These are phyloP conservation scores for Halisarca cf. caerulea DNA, from an alignment of 37 sponge, comb jelly and placozoan species.

Conservation along the genomic window DNA sequence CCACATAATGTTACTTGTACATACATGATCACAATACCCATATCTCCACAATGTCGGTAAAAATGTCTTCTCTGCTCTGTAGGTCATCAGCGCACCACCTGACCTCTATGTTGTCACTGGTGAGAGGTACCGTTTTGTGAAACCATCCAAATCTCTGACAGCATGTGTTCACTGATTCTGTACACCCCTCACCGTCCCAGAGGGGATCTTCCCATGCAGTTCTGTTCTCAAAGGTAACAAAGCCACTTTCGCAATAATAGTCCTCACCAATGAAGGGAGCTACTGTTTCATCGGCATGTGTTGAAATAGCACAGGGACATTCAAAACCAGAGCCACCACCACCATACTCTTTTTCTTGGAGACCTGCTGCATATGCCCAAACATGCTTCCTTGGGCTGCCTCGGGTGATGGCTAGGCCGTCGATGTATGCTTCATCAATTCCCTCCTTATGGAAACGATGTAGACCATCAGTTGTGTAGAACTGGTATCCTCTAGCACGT, in stretches of 20 bases:
- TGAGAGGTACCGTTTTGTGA: slow-evolving; percentile 2
- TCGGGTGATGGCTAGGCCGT: slow-evolving; percentile 14
- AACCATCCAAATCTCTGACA: slow-evolving; percentile 30
- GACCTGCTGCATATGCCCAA: slow-evolving; percentile 10
- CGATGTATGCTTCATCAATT: slow-evolving; percentile 22
- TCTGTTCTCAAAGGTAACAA: neutral
- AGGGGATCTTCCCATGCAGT: slow-evolving; percentile 32
- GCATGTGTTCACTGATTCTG: neutral
- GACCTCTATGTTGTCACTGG: slow-evolving; percentile 31
- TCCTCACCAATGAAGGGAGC: slow-evolving; percentile 32
- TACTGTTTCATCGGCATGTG: too few species aligned
- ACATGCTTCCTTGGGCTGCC: slow-evolving; percentile 27
- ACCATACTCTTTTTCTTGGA: neutral
- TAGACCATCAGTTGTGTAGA: slow-evolving; percentile 27
- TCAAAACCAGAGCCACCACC: too few species aligned
- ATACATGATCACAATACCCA: slow-evolving; percentile 46
- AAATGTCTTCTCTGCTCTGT: neutral
- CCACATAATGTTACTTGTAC: too few species aligned
- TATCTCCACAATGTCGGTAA: slow-evolving; percentile 21
- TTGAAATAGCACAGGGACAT: too few species aligned
- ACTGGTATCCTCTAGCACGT: slow-evolving; percentile 47
- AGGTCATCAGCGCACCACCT: slow-evolving; percentile 20
- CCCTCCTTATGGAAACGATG: neutral
- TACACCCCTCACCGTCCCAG: slow-evolving; percentile 38
- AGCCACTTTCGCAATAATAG: slow-evolving; percentile 42